Evolutionary conservation across 1,140 invertebrate genomes (phyloP).

Genomic region (Popillia japonica): DNA sequence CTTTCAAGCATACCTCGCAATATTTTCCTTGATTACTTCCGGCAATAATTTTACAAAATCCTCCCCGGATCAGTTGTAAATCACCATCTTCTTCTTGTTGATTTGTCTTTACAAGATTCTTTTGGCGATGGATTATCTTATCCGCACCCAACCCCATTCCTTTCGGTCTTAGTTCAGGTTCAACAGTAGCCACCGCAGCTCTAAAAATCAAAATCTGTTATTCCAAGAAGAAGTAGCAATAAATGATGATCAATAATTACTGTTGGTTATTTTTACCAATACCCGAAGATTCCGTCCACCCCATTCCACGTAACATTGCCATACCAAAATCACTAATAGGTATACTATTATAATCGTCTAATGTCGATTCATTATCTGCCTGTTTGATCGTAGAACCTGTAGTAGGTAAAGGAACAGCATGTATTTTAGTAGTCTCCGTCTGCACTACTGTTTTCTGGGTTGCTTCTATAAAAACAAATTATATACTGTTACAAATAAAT

Average conservation of each 20-base stretch:
- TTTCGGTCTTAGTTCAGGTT: conserved; percentile 76
- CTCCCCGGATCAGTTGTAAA: conserved; percentile 65
- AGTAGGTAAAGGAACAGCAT: conserved; percentile 45
- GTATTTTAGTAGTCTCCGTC: conserved; percentile 48
- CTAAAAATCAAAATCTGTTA: conserved; percentile 24
- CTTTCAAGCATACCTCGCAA: conserved; percentile 68
- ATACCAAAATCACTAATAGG: conserved; percentile 89
- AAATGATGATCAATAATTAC: conserved; percentile 51
- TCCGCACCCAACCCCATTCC: conserved; percentile 92
- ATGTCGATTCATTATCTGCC: conserved; percentile 65
- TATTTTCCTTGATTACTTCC: conserved; percentile 81
- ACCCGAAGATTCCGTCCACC: conserved; percentile 82
- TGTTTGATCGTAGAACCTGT: conserved; percentile 44
- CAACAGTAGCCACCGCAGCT: conserved; percentile 8
- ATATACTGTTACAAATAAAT: too few relatives aligned
- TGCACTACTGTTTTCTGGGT: conserved; percentile 53
- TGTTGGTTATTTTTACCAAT: conserved; percentile 69
- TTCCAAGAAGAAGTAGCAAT: neutral
- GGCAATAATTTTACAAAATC: conserved; percentile 75
- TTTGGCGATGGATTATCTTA: conserved; percentile 65
- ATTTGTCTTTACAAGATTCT: conserved; percentile 59
- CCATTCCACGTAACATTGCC: conserved; percentile 95
- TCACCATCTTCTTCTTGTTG: conserved; percentile 60
- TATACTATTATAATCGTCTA: conserved; percentile 90
- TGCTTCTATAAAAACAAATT: conserved; percentile 50